A percentile compares a stretch with the other conserved stretches of the same genome.
Evolutionary conservation across 2,888 invertebrate genomes (phyloP).

Genomic region (Oscheius myriophilus): DNA sequence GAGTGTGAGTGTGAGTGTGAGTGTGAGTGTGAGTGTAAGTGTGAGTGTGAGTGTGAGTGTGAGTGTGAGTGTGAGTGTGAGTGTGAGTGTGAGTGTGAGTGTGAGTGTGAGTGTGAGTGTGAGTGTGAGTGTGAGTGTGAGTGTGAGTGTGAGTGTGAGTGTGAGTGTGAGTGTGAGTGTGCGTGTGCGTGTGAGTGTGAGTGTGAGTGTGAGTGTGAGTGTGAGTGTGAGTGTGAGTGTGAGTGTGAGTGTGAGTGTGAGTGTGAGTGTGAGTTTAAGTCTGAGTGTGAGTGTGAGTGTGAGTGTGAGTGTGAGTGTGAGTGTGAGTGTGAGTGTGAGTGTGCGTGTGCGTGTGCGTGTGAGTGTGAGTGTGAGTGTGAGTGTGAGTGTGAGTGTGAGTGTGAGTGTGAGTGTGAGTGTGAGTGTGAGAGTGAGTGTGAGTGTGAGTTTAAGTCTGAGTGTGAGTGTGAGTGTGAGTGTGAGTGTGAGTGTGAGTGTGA

Average conservation of each 20-base stretch:
- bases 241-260: too few species aligned
- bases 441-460: neutral
- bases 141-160: too few species aligned
- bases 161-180: too few species aligned
- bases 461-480: neutral
- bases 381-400: neutral
- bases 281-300: neutral
- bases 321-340: too few species aligned
- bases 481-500: too few species aligned
- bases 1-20: too few species aligned
- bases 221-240: neutral
- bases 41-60: neutral
- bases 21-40: too few species aligned
- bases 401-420: too few species aligned
- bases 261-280: neutral
- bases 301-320: neutral
- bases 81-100: neutral
- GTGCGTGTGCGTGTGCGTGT: too few species aligned
- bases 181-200: too few species aligned
- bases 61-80: too few species aligned
- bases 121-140: neutral
- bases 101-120: neutral
- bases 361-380: too few species aligned
- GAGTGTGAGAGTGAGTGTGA: neutral
- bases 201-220: neutral